These are phyloP conservation scores for Buceros bicornis DNA, from an alignment of 2,797 vertebrate genomes.

Conservation along the genomic window DNA sequence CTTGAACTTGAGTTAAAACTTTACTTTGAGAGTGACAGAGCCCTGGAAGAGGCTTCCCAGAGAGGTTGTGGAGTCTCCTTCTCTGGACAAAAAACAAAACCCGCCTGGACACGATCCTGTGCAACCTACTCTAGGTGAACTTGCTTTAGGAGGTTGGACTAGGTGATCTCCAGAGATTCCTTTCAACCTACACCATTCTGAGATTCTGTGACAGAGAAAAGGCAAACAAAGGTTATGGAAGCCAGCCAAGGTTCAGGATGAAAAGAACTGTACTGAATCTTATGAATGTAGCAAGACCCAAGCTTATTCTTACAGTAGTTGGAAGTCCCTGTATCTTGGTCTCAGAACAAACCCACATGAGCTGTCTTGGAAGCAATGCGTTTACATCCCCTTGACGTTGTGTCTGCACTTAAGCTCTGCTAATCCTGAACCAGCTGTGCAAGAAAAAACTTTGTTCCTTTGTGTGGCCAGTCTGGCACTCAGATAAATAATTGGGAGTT, in stretches of 20 bases:
- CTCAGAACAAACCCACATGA: neutral
- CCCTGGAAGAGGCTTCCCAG: too few species aligned
- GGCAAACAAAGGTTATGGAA: neutral
- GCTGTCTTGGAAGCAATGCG: neutral
- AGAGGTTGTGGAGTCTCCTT: too few species aligned
- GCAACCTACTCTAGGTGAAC: too few species aligned
- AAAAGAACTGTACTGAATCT: neutral
- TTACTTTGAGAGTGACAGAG: too few species aligned
- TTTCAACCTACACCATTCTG: too few species aligned
- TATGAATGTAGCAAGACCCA: neutral
- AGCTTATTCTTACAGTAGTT: neutral
- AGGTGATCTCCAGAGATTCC: too few species aligned
- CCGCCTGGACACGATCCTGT: too few species aligned
- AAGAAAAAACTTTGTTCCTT: neutral
- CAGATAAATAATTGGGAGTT: neutral
- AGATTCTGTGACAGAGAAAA: neutral
- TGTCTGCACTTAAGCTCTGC: neutral
- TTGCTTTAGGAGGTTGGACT: too few species aligned
- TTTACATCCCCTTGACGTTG: fast-evolving
- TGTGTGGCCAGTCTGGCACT: neutral
- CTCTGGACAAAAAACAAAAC: too few species aligned
- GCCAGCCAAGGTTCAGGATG: neutral
- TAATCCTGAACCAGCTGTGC: neutral
- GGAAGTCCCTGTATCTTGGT: neutral
- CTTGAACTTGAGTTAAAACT: too few species aligned